Conservation (phyloP, 2,888 invertebrate genomes). For the Liposcelis brunnea region DNA sequence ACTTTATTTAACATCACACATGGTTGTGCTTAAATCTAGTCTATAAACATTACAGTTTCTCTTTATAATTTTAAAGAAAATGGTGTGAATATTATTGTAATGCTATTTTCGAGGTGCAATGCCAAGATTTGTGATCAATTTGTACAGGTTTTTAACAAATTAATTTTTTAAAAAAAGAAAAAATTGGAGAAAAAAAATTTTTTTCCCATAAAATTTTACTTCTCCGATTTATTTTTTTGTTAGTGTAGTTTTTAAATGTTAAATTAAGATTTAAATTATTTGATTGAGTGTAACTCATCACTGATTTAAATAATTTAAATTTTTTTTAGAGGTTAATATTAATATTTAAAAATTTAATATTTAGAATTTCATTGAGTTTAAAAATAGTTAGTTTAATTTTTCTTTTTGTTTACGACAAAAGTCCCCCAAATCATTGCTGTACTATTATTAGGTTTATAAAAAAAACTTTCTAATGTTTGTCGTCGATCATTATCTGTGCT, state of each 20-base stretch:
- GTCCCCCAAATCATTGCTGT: conserved; percentile 6
- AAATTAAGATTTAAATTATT: background rate
- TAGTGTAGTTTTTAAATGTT: background rate
- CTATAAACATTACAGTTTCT: background rate
- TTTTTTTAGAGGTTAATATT: too few relatives aligned
- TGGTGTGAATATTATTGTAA: conserved; percentile 1
- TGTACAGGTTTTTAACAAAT: background rate
- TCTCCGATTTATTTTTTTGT: background rate
- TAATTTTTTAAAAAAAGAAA: background rate
- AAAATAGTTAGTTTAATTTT: conserved; percentile 6
- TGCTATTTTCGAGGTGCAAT: conserved; percentile 3
- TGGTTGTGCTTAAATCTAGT: too few relatives aligned
- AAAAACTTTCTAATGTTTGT: conserved; percentile 5
- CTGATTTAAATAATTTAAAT: too few relatives aligned
- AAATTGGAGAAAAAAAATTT: background rate
- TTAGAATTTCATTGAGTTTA: conserved; percentile 9
- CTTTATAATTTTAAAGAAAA: background rate
- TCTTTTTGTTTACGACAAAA: background rate
- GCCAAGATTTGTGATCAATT: background rate
- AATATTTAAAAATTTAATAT: background rate
- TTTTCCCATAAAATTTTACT: background rate
- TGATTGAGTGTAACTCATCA: too few relatives aligned
- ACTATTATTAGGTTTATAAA: conserved; percentile 1
- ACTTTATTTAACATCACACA: too few relatives aligned
- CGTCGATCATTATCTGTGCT: conserved; percentile 13